A percentile compares a stretch with the other conserved stretches of the same genome.
phyloP scores from a whole-genome alignment of 1,140 invertebrate genomes.

The Nomia melanderi region DNA sequence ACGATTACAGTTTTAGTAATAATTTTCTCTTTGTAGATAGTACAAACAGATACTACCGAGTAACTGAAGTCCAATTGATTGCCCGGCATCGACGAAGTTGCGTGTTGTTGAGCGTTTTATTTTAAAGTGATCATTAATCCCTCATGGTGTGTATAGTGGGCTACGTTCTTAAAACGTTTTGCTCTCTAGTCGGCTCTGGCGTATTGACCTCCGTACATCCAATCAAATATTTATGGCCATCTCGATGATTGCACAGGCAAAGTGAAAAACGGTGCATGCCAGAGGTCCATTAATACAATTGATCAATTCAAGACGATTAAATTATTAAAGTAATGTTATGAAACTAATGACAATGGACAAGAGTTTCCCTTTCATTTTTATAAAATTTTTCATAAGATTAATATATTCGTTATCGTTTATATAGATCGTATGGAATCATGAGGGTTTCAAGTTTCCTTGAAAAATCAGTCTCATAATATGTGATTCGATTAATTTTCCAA shows the following conservation, averaged over 20 bases:
- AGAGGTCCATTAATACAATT: constrained; percentile 10
- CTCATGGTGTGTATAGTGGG: constrained; percentile 22
- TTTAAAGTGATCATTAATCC: constrained; percentile 1
- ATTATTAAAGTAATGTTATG: not conserved
- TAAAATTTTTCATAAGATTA: not conserved
- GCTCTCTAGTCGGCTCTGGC: constrained; percentile 58
- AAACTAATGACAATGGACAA: constrained; percentile 11
- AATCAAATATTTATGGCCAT: constrained; percentile 3
- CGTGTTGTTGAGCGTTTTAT: constrained; percentile 13
- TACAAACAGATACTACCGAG: not conserved
- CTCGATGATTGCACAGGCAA: not conserved
- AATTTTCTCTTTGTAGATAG: constrained; percentile 22
- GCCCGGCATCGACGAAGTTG: not conserved
- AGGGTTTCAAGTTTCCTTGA: too few species aligned
- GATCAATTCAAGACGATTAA: constrained; percentile 3
- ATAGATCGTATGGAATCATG: too few species aligned
- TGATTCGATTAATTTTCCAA: too few species aligned
- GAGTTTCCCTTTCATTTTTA: not conserved
- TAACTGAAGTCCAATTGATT: constrained; percentile 1
- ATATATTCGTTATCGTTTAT: too few species aligned
- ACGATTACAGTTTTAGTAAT: constrained; percentile 15
- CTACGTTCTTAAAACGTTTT: constrained; percentile 58
- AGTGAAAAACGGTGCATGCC: not conserved
- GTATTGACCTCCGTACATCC: constrained; percentile 34
- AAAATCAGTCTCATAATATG: too few species aligned